Conservation (phyloP, 2,113 vertebrate species). For the Tetrao urogallus region DNA sequence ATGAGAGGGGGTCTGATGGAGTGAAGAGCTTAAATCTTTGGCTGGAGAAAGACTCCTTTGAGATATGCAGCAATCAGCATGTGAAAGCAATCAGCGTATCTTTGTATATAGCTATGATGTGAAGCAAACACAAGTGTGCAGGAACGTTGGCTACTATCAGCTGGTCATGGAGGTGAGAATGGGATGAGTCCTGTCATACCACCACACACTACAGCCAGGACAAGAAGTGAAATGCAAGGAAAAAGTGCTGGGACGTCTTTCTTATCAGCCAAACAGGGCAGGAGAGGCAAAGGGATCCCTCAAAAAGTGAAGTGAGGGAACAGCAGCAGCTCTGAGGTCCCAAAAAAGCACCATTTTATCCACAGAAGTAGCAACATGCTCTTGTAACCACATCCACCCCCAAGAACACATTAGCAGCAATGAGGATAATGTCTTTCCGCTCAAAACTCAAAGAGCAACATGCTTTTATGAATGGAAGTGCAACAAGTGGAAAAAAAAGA, state of each 20-base stretch:
- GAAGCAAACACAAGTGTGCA: neutral
- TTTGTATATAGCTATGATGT: neutral
- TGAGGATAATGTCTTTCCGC: neutral
- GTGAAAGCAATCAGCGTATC: neutral
- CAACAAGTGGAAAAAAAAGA: no score
- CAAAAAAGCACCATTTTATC: neutral
- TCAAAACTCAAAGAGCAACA: neutral
- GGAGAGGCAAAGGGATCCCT: neutral
- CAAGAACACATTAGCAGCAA: neutral
- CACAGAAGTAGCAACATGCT: neutral
- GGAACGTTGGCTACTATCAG: neutral
- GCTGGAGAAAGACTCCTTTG: neutral
- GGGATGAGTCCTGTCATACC: neutral
- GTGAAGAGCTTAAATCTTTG: neutral
- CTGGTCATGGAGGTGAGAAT: neutral
- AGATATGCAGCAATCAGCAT: neutral
- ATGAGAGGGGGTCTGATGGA: neutral
- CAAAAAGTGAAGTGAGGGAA: neutral
- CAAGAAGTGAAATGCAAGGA: neutral
- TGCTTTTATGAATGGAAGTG: neutral
- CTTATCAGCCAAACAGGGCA: neutral
- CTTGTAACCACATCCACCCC: neutral
- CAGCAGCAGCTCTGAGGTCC: neutral
- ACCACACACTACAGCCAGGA: neutral
- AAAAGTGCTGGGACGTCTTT: accelerated